Evolutionary conservation across 1,140 invertebrate genomes (phyloP), one percentile per base, ranked within the genome.

Genomic region (Lordiphosa clarofinis): DNA sequence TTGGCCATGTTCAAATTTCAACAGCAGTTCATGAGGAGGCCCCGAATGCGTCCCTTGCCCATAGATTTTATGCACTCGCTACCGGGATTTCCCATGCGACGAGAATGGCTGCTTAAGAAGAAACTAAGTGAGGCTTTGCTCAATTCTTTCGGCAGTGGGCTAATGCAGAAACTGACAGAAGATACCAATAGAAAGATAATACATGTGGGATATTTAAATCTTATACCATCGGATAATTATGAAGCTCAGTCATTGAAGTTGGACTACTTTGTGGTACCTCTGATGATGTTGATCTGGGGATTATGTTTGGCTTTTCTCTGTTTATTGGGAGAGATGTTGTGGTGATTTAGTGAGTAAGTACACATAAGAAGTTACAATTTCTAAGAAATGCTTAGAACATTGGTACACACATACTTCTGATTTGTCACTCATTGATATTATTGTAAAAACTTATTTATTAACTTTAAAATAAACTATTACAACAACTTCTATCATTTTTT

Each of bases 31-130:
- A 10, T 78, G 53, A n/a, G 2, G 0, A 76, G 59, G 35, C 69
- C 60, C 0, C 57, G 55, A 1, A 70, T 79, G 43, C 74, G 50
- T 8, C 36, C 36, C 0, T 28, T 79, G 21, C 56, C 54, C 5
- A 53, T 61, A 1, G 42, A 79, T 37, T 12, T 70, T 28, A 24
- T 79, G 36, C 67, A 70, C 6, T 13, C 62, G 0, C 44, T 79
- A 7, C 56, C 59, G 7, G 74, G 74, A 0, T 79, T 58, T 21
- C 69, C 74, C 12, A 70, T 79, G 69, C 66, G 52, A 9, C 48
- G 35, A 0, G 47, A 78, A n/a, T 79, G 56, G 56, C 39, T 69
- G 11, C 49, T 79, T 1, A 73, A 78, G 28, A 11, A 60, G 1
- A 63, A 79, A 9, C 33, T 79, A 1, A 73, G 74, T 43, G 46